Conservation (phyloP, 1,140 invertebrate species). For the Argopecten irradians region DNA sequence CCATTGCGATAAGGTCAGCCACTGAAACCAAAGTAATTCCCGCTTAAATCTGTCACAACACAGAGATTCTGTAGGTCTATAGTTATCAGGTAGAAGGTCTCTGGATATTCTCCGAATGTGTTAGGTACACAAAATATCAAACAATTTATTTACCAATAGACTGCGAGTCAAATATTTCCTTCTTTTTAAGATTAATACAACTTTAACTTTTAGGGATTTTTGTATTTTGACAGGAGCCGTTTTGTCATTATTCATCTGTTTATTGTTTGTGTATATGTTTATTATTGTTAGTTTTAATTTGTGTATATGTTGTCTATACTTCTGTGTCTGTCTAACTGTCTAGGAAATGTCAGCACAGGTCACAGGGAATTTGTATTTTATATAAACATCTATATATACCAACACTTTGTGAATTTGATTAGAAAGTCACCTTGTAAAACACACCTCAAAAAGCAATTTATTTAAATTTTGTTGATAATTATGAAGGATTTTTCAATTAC, state of each 20-base stretch:
- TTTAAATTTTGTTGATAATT: too few relatives aligned
- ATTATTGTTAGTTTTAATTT: not conserved
- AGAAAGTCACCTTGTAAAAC: not conserved
- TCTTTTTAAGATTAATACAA: not conserved
- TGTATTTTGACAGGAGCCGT: not conserved
- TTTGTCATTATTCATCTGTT: not conserved
- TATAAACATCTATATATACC: not conserved
- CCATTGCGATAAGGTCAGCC: not conserved
- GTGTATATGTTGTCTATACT: not conserved
- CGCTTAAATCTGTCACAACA: not conserved
- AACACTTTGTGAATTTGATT: not conserved
- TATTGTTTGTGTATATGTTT: not conserved
- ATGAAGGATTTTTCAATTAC: too few relatives aligned
- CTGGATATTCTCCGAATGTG: not conserved
- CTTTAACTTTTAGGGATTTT: not conserved
- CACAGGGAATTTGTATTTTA: not conserved
- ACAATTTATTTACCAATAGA: not conserved
- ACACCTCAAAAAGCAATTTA: conserved; percentile 13
- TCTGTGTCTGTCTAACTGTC: not conserved
- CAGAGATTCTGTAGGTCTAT: not conserved
- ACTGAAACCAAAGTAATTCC: not conserved
- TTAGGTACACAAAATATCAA: not conserved
- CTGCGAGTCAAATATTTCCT: not conserved
- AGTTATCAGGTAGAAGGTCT: not conserved
- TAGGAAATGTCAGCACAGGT: not conserved